phyloP scores from a whole-genome alignment of 37 sponge, comb jelly and placozoan species.

The Aplysina aerophoba region DNA sequence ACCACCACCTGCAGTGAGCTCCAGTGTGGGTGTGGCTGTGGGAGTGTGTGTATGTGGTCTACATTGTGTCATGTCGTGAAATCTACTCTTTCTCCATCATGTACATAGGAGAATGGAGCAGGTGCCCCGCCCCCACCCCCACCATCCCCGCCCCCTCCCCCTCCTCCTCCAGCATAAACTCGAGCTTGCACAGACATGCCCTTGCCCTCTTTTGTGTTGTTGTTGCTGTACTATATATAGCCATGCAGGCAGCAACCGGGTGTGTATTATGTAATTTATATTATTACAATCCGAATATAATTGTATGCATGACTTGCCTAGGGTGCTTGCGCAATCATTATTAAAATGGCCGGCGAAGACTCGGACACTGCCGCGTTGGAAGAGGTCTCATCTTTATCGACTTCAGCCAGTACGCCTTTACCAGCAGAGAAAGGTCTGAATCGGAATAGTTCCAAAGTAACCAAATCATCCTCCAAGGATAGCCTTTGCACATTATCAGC shows the following conservation, averaged over 20 bases:
- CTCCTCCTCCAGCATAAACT: slow-evolving; percentile 2
- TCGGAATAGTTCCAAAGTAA: too few relatives aligned
- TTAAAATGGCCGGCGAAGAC: too few relatives aligned
- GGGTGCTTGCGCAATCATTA: too few relatives aligned
- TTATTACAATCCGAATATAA: not conserved
- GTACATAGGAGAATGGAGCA: not conserved
- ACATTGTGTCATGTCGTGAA: not conserved
- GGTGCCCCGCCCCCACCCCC: slow-evolving; percentile 1
- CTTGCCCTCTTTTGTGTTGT: not conserved
- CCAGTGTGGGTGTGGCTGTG: slow-evolving; percentile 11
- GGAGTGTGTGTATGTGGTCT: slow-evolving; percentile 3
- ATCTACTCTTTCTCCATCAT: not conserved
- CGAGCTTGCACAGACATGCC: not conserved
- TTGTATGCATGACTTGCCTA: too few relatives aligned
- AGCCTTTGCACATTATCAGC: too few relatives aligned
- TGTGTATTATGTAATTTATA: not conserved
- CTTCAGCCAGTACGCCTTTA: too few relatives aligned
- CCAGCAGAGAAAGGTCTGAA: too few relatives aligned
- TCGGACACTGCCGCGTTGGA: too few relatives aligned
- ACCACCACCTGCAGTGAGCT: not conserved
- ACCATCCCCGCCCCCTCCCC: not conserved
- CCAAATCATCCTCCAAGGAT: too few relatives aligned
- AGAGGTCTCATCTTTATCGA: too few relatives aligned
- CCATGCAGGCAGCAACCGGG: not conserved
- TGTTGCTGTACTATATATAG: not conserved